Base-by-base conservation (phyloP, 1,140 invertebrate species). In the Cardiocondyla obscurior region DNA sequence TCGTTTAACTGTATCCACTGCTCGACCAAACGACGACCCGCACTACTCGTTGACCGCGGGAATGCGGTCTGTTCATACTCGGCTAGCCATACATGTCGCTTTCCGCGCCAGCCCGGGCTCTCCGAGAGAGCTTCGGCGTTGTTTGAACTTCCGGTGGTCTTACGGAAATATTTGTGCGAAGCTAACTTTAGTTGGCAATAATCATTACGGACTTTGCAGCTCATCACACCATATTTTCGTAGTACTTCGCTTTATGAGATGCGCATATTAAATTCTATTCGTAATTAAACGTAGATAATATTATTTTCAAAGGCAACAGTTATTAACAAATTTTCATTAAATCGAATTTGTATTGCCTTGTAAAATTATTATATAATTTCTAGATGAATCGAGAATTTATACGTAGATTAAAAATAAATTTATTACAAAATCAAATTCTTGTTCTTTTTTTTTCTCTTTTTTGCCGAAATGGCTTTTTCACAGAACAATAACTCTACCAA, bases 171-270 rank as follows among this genome's bases (percentile, higher is more conserved):
- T 83, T 74, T 74, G 51, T 33, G 7, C 12, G 25, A 60, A 58
- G 67, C 28, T 44, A 85, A 85, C 81, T 84, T 82, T 65, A 73
- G 44, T 67, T 84, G 46, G 74, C 46, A 79, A 79, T 79, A 69
- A 79, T 79, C 33, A 79, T 79, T 69, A 44, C 39, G 74, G 22
- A 53, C 53, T 79, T 79, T 55, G 33, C 46, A 3, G 46, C 16
- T 67, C 46, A 77, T 79, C 46, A 65, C 22, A 19, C 22, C 10
- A 16, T 53, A 67, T 69, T 79, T 69, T 51, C n/a, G 22, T 30
- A 51, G 19, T 22, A 19, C 25, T 36, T 28, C 14, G 19, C 16
- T n/a, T n/a, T n/a, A n/a, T n/a, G n/a, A n/a, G 6, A 42, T 3
- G 25, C 22, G n/a, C n/a, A n/a, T 67, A 30, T 25, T 25, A 12